Conservation (phyloP, 1,140 invertebrate genomes). For the Leucophenga varia region DNA sequence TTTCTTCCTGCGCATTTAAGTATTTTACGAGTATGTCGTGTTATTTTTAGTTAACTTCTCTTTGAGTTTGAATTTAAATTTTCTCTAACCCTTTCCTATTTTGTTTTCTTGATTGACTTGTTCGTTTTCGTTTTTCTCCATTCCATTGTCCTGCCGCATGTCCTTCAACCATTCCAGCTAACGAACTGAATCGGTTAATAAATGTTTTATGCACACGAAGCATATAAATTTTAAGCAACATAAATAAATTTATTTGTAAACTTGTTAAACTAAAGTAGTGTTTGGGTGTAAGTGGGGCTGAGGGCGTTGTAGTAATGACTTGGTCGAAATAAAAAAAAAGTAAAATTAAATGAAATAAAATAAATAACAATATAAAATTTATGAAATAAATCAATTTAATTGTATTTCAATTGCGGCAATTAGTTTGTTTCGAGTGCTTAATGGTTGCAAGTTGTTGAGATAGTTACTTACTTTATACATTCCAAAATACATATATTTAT, state of each 20-base stretch:
- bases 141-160: conserved; percentile 42
- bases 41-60: background rate
- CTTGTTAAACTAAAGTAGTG: conserved; percentile 28
- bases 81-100: background rate
- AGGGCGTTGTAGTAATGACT: too few relatives aligned
- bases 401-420: conserved; percentile 45
- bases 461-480: too few relatives aligned
- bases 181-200: conserved; percentile 25
- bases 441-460: background rate
- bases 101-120: conserved; percentile 12
- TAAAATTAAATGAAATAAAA: conserved; percentile 19
- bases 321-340: conserved; percentile 3
- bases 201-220: conserved; percentile 49
- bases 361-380: background rate
- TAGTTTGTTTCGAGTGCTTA: conserved; percentile 10
- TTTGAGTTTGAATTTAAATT: background rate
- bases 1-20: too few relatives aligned
- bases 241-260: conserved; percentile 23
- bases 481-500: too few relatives aligned
- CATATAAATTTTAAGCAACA: conserved; percentile 10
- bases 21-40: too few relatives aligned
- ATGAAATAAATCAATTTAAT: conserved; percentile 45
- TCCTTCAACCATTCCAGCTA: background rate
- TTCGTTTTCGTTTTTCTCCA: background rate
- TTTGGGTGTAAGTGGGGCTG: too few relatives aligned